Evolutionary conservation across 2,888 invertebrate species (phyloP).

Genomic region (Pammene fasciana): DNA sequence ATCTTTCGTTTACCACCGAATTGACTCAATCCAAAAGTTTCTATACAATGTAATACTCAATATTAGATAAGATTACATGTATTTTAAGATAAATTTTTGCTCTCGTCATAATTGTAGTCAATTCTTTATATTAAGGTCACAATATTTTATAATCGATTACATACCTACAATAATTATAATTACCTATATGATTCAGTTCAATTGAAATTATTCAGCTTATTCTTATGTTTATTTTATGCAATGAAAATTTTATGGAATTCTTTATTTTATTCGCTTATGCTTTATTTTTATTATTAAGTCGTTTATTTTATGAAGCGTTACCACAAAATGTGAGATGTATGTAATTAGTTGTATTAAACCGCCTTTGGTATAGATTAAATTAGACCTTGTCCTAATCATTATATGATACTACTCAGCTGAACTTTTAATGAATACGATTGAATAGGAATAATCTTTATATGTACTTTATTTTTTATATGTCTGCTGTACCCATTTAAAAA

Average conservation of each 20-base stretch:
- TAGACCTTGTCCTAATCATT: slow-evolving; percentile 24
- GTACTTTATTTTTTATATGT: no score
- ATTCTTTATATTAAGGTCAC: slow-evolving; percentile 62
- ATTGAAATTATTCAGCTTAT: slow-evolving; percentile 25
- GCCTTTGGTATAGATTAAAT: slow-evolving; percentile 25
- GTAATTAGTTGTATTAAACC: slow-evolving; percentile 25
- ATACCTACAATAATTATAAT: slow-evolving; percentile 31
- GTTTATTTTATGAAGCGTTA: slow-evolving; percentile 46
- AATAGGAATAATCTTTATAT: no score
- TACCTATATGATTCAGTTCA: slow-evolving; percentile 25
- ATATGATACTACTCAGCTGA: background rate
- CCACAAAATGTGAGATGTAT: slow-evolving; percentile 46
- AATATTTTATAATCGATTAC: slow-evolving; percentile 49
- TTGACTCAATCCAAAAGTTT: slow-evolving; percentile 58
- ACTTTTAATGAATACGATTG: background rate
- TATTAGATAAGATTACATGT: slow-evolving; percentile 47
- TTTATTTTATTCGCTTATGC: slow-evolving; percentile 25
- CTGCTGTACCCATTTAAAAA: no score
- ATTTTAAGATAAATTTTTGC: slow-evolving; percentile 59
- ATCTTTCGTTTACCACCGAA: slow-evolving; percentile 73
- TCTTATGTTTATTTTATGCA: slow-evolving; percentile 31
- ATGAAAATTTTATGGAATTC: slow-evolving; percentile 28
- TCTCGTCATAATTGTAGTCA: slow-evolving; percentile 77
- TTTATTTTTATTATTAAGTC: slow-evolving; percentile 19
- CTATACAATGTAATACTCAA: slow-evolving; percentile 66